Conservation (phyloP, 1,140 invertebrate species). For the Carcinoscorpius rotundicauda region DNA sequence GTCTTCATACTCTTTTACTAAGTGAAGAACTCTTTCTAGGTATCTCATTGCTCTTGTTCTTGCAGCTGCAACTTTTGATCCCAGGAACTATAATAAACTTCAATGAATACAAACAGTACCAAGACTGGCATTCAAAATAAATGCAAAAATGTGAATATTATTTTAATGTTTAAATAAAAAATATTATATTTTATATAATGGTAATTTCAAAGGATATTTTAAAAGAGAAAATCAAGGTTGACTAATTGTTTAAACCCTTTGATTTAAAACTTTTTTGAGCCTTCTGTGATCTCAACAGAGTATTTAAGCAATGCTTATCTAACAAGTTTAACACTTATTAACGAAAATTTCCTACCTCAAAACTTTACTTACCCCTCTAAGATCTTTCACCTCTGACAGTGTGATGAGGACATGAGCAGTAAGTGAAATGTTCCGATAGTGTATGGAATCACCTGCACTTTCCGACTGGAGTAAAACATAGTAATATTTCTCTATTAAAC, state of each 20-base stretch:
- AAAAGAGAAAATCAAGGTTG: too few relatives aligned
- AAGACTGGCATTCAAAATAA: neutral
- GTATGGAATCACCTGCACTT: conserved; percentile 36
- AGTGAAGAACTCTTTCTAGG: conserved; percentile 69
- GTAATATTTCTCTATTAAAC: conserved; percentile 4
- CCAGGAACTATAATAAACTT: conserved; percentile 42
- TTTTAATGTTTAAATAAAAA: too few relatives aligned
- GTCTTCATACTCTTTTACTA: conserved; percentile 51
- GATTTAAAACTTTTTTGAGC: too few relatives aligned
- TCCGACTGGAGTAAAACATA: conserved; percentile 22
- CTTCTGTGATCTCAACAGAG: too few relatives aligned
- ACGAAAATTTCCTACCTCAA: too few relatives aligned
- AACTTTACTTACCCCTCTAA: conserved; percentile 21
- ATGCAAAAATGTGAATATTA: neutral
- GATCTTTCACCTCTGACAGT: conserved; percentile 42
- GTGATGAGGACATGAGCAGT: conserved; percentile 82
- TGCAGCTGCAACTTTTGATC: conserved; percentile 55
- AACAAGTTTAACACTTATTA: too few relatives aligned
- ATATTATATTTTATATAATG: too few relatives aligned
- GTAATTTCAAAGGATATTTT: too few relatives aligned
- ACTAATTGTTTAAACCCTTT: too few relatives aligned
- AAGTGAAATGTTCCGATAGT: conserved; percentile 64
- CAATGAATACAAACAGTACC: conserved; percentile 9
- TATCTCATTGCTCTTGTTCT: conserved; percentile 51
- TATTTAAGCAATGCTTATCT: too few relatives aligned